phyloP scores from a whole-genome alignment of 2,113 vertebrate species.

The Astur gentilis region DNA sequence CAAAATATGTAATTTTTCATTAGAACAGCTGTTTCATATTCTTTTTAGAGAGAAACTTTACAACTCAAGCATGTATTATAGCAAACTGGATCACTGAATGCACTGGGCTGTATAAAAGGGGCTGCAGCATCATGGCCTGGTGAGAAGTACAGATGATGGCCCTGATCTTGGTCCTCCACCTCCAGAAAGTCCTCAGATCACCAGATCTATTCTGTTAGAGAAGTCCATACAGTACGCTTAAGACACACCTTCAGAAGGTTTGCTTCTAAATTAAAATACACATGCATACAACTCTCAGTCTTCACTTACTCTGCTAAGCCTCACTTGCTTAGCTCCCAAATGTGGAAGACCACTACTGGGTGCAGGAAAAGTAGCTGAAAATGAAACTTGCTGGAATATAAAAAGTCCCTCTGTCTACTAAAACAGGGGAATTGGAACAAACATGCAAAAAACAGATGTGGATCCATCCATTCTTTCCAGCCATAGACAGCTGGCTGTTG shows the following conservation, averaged over 20 bases:
- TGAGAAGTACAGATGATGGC: neutral
- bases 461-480: neutral
- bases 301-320: neutral
- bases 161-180: neutral
- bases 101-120: neutral
- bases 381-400: neutral
- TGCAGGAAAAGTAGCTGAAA: neutral
- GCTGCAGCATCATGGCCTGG: neutral
- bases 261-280: neutral
- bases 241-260: neutral
- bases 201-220: neutral
- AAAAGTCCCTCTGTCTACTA: neutral
- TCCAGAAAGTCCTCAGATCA: neutral
- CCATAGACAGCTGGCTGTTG: neutral
- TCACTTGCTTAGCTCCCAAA: neutral
- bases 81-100: neutral
- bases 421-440: neutral
- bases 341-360: neutral
- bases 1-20: neutral
- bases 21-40: neutral
- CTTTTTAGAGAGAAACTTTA: neutral
- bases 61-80: neutral
- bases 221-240: neutral
- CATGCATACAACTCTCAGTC: neutral
- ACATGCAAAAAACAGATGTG: neutral